Evolutionary conservation across 92 coral and sea anemone species (phyloP), one percentile per base, ranked within the genome.

Genomic region (Palythoa heliodiscus): DNA sequence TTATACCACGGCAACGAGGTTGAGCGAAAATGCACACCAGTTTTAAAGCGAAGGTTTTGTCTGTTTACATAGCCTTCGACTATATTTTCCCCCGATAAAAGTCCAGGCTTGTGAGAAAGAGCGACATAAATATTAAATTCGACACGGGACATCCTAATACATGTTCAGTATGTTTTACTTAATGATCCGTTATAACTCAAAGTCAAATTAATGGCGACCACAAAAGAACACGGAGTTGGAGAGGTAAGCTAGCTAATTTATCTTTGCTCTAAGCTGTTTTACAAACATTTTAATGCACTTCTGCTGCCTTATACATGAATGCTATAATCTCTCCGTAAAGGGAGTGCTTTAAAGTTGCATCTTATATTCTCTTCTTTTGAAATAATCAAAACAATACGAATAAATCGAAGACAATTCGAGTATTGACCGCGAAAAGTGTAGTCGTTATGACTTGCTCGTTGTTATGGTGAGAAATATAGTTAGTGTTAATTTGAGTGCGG

Each of bases 1-100:
- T 84, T 19, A n/a, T 88, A 55, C 90, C 94, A 79, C 77, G 94
- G 94, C 58, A 86, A 93, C 95, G 91, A 82, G 76, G 19, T 89
- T 75, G 85, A 82, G 83, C 82, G 61, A 80, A 7, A 19, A 63
- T 22, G 14, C 53, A 37, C 55, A 61, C 25, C 17, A 24, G 24
- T 14, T 25, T 77, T 58, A 54, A 60, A 60, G 14, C 9, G 84
- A 80, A 76, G 74, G 47, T 43, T 80, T 66, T 39, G 73, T 78
- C 52, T 78, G 73, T 78, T 78, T 61, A 61, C 53, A 63, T 35
- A 79, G 58, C 57, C 38, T 38, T 14, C 25, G 25, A 48, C 73
- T 66, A 80, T 43, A 66, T 12, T 39, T 50, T 22, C 35, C 20
- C 19, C 12, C 24, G 15, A 52, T 17, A 35, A 24, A 53, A 29